Evolutionary conservation across 2,888 invertebrate genomes (phyloP), one percentile per base, ranked within the genome.

Genomic region (Pollenia labialis): DNA sequence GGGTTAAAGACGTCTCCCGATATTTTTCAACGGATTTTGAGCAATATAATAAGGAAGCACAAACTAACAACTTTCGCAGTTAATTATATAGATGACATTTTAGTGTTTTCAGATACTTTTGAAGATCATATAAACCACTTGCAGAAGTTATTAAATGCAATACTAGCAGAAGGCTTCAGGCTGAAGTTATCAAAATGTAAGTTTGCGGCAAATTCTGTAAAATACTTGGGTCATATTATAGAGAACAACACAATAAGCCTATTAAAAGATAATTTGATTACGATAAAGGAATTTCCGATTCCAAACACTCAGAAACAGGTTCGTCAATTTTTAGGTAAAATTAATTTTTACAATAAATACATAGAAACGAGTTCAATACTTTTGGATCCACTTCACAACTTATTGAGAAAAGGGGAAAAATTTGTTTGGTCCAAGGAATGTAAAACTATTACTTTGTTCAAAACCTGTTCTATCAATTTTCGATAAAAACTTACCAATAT

Each of bases 331-430:
- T 56, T 85, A 58, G n/a, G 87, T 64, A 86, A 88, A 85, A 88
- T 85, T 11, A 84, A 85, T 81, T 87, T 88, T 81, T 88, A 89
- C 50, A 66, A 89, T 81, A 62, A 88, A 83, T 88, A 87, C 44
- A 80, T 71, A 16, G 81, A 81, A 46, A 74, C 88, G 58, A 87
- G 87, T 64, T 80, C 85, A 58, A 60, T 54, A 85, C 6, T 88
- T 58, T 44, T 54, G 87, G 89, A 88, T 40, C 85, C 87, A 56
- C 64, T 88, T 6, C 88, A 85, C 74, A 87, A 88, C 40, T 66
- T 88, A 71, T 62, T 88, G 12, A 81, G 75, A 44, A 86, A 88
- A 87, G 69, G 58, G 10, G 54, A 58, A 64, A 80, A 81, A 54
- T 87, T 87, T 52, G 64, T 83, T 62, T 87, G 88, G 88, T 48